These are phyloP conservation scores for Naso thynnoides DNA, from an alignment of 2,797 vertebrate species.

Conservation along the genomic window DNA sequence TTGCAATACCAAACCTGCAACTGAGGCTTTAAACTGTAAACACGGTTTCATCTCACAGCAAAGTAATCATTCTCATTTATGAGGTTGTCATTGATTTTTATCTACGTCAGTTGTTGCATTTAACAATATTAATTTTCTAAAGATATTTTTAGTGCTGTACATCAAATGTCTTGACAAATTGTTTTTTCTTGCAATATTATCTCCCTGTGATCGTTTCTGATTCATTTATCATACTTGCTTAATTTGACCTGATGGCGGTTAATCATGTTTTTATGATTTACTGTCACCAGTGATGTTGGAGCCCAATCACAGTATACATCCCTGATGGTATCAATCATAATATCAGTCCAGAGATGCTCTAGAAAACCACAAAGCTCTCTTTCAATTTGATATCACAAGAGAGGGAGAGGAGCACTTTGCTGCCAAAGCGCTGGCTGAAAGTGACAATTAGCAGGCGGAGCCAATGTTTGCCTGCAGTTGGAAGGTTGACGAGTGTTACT, in stretches of 20 bases:
- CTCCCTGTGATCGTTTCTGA: neutral
- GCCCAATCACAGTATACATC: neutral
- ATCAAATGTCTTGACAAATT: neutral
- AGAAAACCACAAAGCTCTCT: slow-evolving; percentile 24
- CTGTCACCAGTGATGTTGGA: neutral
- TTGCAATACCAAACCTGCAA: neutral
- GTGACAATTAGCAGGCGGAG: slow-evolving; percentile 31
- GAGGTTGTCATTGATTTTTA: neutral
- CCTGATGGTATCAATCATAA: slow-evolving; percentile 12
- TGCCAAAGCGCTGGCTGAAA: slow-evolving; percentile 44
- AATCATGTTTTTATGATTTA: neutral
- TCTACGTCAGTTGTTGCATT: neutral
- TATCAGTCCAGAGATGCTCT: slow-evolving; percentile 14
- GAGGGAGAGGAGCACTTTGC: slow-evolving; percentile 6
- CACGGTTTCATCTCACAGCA: neutral
- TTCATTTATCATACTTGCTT: neutral
- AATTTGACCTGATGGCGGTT: neutral
- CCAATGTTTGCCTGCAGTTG: slow-evolving; percentile 59
- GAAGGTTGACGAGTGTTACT: slow-evolving; percentile 47
- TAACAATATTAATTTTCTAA: neutral
- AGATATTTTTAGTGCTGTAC: neutral
- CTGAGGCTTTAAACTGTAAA: neutral
- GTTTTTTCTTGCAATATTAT: neutral
- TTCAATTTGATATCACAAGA: slow-evolving; percentile 43
- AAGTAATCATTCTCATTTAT: neutral